phyloP scores from a whole-genome alignment of 2,888 invertebrate species.

The Alentia gelatinosa region DNA sequence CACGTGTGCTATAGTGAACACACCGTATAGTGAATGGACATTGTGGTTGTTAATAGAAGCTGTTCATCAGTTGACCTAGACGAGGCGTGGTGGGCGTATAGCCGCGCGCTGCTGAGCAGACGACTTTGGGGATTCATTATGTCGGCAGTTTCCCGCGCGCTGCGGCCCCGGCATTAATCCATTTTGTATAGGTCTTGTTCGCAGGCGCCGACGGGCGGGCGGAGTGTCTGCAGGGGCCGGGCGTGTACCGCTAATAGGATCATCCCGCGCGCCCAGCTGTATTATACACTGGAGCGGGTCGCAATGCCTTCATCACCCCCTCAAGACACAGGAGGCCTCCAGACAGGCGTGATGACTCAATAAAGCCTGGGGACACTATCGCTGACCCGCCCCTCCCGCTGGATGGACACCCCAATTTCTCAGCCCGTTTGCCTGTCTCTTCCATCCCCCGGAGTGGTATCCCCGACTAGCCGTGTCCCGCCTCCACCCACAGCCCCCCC shows the following conservation, averaged over 20 bases:
- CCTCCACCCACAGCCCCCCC: constrained; percentile 12
- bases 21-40: too few species aligned
- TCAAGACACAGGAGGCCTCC: constrained; percentile 35
- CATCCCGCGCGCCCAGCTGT: constrained; percentile 40
- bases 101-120: not conserved
- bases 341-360: constrained; percentile 49
- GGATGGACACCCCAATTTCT: constrained; percentile 49
- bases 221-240: not conserved
- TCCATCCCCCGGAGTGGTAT: not conserved
- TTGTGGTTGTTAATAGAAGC: not conserved
- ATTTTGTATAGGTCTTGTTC: constrained; percentile 17
- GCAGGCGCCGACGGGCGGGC: not conserved
- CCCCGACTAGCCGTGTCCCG: not conserved
- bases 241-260: constrained; percentile 16
- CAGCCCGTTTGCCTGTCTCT: constrained; percentile 39
- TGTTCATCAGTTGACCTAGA: not conserved
- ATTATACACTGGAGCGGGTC: constrained; percentile 19
- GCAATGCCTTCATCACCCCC: constrained; percentile 38
- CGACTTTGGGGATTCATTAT: constrained; percentile 8
- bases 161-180: not conserved
- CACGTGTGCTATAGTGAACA: too few species aligned
- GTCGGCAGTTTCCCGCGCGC: not conserved
- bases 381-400: constrained; percentile 28
- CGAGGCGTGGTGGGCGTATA: not conserved
- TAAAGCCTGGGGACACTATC: constrained; percentile 37